Percentiles rank a stretch among this genome's conserved stretches.
phyloP scores from a whole-genome alignment of 2,797 vertebrate species.

The Rhabdophis nuchalis region DNA sequence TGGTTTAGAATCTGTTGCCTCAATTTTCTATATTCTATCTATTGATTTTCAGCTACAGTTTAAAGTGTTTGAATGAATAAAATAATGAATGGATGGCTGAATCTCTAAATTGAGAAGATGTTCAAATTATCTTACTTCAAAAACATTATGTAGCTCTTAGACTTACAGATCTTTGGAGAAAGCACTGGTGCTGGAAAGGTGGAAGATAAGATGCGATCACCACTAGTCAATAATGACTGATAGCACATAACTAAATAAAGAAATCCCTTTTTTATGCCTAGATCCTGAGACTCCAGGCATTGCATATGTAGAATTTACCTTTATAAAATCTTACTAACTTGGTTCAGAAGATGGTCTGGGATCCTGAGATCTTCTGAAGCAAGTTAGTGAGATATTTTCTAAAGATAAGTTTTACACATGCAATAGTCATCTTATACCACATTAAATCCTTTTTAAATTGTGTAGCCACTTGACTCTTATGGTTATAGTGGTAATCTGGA shows the following conservation, averaged over 20 bases:
- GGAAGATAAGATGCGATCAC: not conserved
- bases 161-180: not conserved
- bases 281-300: not conserved
- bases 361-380: not conserved
- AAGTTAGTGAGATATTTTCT: not conserved
- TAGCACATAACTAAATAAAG: not conserved
- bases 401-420: not conserved
- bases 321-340: not conserved
- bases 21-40: not conserved
- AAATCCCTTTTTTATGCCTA: not conserved
- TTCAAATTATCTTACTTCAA: not conserved
- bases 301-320: not conserved
- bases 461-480: not conserved
- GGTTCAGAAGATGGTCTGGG: not conserved
- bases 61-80: not conserved
- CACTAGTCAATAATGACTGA: not conserved
- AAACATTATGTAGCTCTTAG: not conserved
- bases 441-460: not conserved
- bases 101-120: not conserved
- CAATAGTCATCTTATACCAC: not conserved
- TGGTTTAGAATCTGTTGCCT: not conserved
- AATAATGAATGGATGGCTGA: not conserved
- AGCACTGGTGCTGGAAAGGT: not conserved
- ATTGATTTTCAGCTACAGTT: not conserved
- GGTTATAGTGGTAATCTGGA: not conserved